Percentiles rank a stretch among this genome's conserved stretches.
phyloP scores from a whole-genome alignment of 2,113 vertebrate species.

The Mola mola region DNA sequence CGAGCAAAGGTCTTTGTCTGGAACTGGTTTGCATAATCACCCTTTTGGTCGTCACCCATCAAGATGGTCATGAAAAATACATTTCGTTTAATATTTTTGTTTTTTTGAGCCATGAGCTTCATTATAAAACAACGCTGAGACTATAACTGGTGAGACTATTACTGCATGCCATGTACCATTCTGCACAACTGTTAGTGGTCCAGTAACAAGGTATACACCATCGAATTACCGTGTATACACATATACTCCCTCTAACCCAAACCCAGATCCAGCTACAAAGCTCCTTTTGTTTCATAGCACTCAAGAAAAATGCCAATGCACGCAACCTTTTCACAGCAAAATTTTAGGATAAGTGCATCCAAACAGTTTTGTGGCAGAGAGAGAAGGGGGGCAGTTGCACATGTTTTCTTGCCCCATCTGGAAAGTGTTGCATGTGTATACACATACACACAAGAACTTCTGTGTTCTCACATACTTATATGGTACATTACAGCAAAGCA shows the following conservation, averaged over 20 bases:
- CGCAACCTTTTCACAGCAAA: constrained; percentile 63
- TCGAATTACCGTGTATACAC: constrained; percentile 35
- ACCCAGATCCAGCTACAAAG: constrained; percentile 72
- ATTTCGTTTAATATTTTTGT: constrained; percentile 11
- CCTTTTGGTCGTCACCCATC: constrained; percentile 20
- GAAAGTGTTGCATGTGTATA: constrained; percentile 68
- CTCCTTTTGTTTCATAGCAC: constrained; percentile 77
- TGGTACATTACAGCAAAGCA: constrained; percentile 58
- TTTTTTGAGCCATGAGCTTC: constrained; percentile 15
- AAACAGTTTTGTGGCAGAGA: constrained; percentile 45
- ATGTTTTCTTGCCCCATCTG: constrained; percentile 74
- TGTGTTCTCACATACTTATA: constrained; percentile 32
- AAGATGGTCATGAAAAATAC: constrained; percentile 22
- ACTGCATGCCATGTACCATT: constrained; percentile 40
- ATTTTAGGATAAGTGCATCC: constrained; percentile 61
- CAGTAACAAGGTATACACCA: constrained; percentile 65
- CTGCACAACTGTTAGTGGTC: constrained; percentile 58
- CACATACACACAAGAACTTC: constrained; percentile 30
- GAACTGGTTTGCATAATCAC: constrained; percentile 40
- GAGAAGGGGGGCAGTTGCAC: constrained; percentile 38
- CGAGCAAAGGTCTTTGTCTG: constrained; percentile 26
- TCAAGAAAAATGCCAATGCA: constrained; percentile 69
- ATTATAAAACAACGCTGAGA: no score
- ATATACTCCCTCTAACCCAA: constrained; percentile 54
- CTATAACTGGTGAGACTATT: background rate